These are phyloP conservation scores for Teleogryllus oceanicus DNA, from an alignment of 2,888 invertebrate species.

Conservation along the genomic window DNA sequence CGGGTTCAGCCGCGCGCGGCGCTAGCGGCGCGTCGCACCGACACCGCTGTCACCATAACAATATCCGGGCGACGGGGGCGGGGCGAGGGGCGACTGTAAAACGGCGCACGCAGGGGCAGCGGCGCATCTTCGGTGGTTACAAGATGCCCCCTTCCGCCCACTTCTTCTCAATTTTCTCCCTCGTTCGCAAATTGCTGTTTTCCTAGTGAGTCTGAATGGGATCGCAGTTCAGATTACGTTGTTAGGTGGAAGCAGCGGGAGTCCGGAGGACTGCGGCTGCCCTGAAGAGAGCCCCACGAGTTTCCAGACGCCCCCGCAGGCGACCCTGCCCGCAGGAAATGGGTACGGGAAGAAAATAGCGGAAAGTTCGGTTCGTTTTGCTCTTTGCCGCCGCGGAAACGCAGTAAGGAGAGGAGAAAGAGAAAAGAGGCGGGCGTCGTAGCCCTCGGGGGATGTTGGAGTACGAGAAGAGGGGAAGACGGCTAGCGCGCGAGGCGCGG, in stretches of 20 bases:
- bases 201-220: slow-evolving; percentile 28
- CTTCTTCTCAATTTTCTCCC: slow-evolving; percentile 22
- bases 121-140: neutral
- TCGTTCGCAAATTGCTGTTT: slow-evolving; percentile 24
- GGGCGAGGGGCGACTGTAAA: neutral
- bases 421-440: neutral
- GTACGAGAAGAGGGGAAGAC: neutral
- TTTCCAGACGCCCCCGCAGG: too few relatives aligned
- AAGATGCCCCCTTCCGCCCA: neutral
- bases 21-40: neutral
- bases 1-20: neutral
- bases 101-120: neutral
- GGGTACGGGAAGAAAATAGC: slow-evolving; percentile 26
- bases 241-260: slow-evolving; percentile 27
- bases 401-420: too few relatives aligned
- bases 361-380: slow-evolving; percentile 29
- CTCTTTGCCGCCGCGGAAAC: slow-evolving; percentile 22
- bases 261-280: neutral
- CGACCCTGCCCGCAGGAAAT: neutral
- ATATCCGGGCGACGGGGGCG: neutral
- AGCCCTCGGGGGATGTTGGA: neutral
- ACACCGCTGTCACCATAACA: slow-evolving; percentile 9
- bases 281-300: neutral
- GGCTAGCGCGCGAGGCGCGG: neutral
- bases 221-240: slow-evolving; percentile 35